Conservation (phyloP, 1,140 invertebrate species). For the Diorhabda elongata region DNA sequence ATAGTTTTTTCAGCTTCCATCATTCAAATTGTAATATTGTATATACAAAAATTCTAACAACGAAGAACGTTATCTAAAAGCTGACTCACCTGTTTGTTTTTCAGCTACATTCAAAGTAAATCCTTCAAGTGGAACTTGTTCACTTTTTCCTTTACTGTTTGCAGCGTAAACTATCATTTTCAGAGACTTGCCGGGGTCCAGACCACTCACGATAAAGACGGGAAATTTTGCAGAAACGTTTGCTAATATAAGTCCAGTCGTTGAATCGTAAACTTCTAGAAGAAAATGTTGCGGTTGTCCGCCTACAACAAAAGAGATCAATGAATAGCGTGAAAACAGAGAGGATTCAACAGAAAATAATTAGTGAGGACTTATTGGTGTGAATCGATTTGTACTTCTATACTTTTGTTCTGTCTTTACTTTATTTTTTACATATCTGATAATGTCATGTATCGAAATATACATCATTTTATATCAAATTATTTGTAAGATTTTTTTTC, state of each 20-base stretch:
- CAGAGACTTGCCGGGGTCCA: conserved; percentile 65
- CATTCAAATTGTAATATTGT: too few species aligned
- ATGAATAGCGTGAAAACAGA: background rate
- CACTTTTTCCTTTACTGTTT: conserved; percentile 60
- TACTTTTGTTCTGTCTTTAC: too few species aligned
- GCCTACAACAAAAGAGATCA: conserved; percentile 9
- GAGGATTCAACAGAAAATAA: background rate
- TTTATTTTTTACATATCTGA: too few species aligned
- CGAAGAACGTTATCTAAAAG: background rate
- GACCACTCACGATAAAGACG: conserved; percentile 61
- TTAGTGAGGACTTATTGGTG: too few species aligned
- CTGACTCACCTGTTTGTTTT: conserved; percentile 69
- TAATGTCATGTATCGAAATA: too few species aligned
- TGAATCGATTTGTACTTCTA: too few species aligned
- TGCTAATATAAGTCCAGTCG: conserved; percentile 58
- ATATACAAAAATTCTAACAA: too few species aligned
- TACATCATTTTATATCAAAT: too few species aligned
- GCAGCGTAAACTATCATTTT: conserved; percentile 62
- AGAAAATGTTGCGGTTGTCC: conserved; percentile 62
- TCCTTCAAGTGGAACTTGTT: conserved; percentile 56
- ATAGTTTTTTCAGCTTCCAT: too few species aligned
- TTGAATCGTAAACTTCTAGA: conserved; percentile 60
- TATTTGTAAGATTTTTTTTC: too few species aligned
- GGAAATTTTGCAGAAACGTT: conserved; percentile 67
- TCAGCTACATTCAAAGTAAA: conserved; percentile 71